Evolutionary conservation across 2,797 vertebrate species (phyloP).

Genomic region (Macropodus opercularis): DNA sequence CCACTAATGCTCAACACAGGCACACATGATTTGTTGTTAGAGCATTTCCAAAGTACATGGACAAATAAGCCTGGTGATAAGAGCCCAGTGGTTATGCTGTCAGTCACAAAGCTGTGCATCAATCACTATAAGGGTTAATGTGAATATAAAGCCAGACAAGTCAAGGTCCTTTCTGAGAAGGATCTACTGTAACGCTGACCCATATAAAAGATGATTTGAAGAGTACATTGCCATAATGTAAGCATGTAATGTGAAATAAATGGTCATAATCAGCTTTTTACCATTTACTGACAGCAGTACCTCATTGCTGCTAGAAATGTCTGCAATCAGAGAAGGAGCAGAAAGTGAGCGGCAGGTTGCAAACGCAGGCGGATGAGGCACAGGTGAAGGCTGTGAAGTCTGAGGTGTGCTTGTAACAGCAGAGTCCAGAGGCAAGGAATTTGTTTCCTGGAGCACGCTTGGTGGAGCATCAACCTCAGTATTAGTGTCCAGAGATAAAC

Average conservation of each 20-base stretch:
- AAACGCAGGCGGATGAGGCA: constrained; percentile 85
- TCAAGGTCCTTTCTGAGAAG: not conserved
- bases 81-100: not conserved
- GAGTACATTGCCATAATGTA: constrained; percentile 17
- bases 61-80: constrained; percentile 16
- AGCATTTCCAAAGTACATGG: not conserved
- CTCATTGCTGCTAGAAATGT: constrained; percentile 69
- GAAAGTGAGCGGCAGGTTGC: constrained; percentile 81
- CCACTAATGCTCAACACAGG: constrained; percentile 16
- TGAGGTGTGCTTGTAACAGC: constrained; percentile 4
- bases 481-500: not conserved
- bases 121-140: not conserved
- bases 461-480: constrained; percentile 5
- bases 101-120: not conserved
- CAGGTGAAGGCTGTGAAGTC: constrained; percentile 39
- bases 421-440: constrained; percentile 19
- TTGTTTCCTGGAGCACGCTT: not conserved
- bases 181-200: not conserved
- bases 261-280: constrained; percentile 28
- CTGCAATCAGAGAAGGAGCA: constrained; percentile 66
- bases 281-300: constrained; percentile 69
- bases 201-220: no score
- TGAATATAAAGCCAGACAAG: constrained; percentile 6
- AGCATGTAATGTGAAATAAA: constrained; percentile 28
- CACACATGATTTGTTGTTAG: constrained; percentile 3